A percentile compares a stretch with the other conserved stretches of the same genome.
Evolutionary conservation across 2,888 invertebrate genomes (phyloP).

Genomic region (Orthonevra nobilis): DNA sequence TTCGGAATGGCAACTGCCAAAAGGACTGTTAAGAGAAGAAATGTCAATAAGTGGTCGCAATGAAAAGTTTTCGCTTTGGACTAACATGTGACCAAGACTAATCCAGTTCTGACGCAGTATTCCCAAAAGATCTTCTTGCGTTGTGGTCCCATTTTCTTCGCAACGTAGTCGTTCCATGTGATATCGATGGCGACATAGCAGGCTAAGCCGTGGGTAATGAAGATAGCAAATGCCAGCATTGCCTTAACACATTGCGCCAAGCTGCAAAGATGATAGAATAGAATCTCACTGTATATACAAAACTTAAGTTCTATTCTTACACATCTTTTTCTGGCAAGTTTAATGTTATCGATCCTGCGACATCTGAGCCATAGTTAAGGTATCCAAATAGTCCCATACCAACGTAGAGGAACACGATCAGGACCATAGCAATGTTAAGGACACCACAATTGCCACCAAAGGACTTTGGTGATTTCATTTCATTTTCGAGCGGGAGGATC

Average conservation of each 20-base stretch:
- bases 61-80: conserved; percentile 72
- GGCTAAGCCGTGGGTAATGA: conserved; percentile 94
- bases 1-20: conserved; percentile 93
- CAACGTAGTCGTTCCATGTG: conserved; percentile 90
- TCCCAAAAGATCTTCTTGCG: conserved; percentile 86
- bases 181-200: conserved; percentile 98
- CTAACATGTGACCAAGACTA: conserved; percentile 94
- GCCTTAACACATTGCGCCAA: conserved; percentile 87
- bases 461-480: conserved; percentile 92
- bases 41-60: too few relatives aligned
- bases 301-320: conserved; percentile 81
- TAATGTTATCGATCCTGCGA: conserved; percentile 91
- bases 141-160: conserved; percentile 83
- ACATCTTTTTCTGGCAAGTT: conserved; percentile 86
- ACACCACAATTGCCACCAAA: conserved; percentile 92
- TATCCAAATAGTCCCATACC: conserved; percentile 96
- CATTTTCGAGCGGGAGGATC: conserved; percentile 96
- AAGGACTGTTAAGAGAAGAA: conserved; percentile 83
- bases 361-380: conserved; percentile 87
- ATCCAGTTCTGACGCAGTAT: conserved; percentile 87
- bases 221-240: conserved; percentile 90
- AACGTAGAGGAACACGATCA: conserved; percentile 91
- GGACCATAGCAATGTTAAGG: conserved; percentile 90
- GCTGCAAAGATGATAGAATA: conserved; percentile 79
- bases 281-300: background rate